Percentiles rank a stretch among this genome's conserved stretches.
These are phyloP conservation scores for Rhagonycha lutea DNA, from an alignment of 2,888 invertebrate species.

Conservation along the genomic window DNA sequence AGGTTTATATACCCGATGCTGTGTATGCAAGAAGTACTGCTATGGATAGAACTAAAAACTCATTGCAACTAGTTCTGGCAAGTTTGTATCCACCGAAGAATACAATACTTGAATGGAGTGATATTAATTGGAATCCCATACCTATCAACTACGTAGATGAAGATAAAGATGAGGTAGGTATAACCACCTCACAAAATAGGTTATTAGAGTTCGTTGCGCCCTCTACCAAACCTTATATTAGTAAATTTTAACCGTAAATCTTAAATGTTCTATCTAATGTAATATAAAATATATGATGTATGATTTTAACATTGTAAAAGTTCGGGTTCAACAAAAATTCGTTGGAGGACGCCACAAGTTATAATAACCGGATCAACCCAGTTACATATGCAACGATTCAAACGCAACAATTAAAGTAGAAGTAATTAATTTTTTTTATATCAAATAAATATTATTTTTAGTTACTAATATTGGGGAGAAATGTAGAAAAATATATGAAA, in stretches of 20 bases:
- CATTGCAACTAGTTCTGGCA: background rate
- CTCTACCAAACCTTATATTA: too few species aligned
- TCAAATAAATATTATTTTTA: background rate
- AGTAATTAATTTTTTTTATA: too few species aligned
- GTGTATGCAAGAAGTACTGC: background rate
- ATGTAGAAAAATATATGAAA: background rate
- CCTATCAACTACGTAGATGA: background rate
- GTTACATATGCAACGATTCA: too few species aligned
- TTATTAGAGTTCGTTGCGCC: too few species aligned
- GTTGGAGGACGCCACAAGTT: too few species aligned
- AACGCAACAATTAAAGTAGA: too few species aligned
- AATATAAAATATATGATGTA: too few species aligned
- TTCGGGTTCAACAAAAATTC: too few species aligned
- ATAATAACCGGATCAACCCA: too few species aligned
- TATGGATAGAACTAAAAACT: background rate
- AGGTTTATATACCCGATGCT: background rate
- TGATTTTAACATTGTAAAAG: too few species aligned
- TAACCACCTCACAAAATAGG: slow-evolving; percentile 9
- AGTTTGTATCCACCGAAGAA: background rate
- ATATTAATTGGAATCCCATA: background rate
- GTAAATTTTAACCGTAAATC: too few species aligned
- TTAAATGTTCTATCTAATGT: too few species aligned
- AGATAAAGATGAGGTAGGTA: background rate
- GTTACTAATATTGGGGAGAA: background rate
- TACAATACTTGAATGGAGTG: background rate